phyloP scores from a whole-genome alignment of 2,797 vertebrate genomes.

The Sphenopsis melanotis region DNA sequence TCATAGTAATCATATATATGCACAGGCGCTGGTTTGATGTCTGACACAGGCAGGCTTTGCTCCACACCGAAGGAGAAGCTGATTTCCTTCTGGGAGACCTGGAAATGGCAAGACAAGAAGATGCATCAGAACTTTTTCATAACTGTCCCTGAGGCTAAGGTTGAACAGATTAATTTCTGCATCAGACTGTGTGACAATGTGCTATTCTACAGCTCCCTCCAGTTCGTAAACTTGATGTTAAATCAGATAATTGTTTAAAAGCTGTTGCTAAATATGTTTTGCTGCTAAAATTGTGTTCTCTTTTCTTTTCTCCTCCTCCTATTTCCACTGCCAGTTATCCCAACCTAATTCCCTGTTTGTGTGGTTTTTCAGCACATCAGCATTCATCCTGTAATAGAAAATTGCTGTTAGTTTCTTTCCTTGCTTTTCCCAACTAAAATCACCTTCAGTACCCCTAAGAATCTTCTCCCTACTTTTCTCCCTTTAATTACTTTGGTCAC shows the following conservation, averaged over 20 bases:
- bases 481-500: neutral
- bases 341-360: neutral
- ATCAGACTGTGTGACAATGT: neutral
- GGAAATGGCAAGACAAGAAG: neutral
- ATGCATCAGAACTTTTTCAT: neutral
- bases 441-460: neutral
- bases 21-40: constrained; percentile 65
- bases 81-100: constrained; percentile 16
- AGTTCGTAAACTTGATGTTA: neutral
- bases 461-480: neutral
- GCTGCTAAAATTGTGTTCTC: neutral
- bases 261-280: neutral
- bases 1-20: constrained; percentile 63
- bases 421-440: neutral
- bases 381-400: neutral
- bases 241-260: neutral
- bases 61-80: constrained; percentile 65
- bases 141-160: neutral
- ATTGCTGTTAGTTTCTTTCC: neutral
- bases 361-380: neutral
- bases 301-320: neutral
- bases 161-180: neutral
- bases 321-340: neutral
- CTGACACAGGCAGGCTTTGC: constrained; percentile 63
- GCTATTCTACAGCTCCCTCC: neutral